Percentiles rank a stretch among this genome's conserved stretches.
These are phyloP conservation scores for Homalodisca vitripennis DNA, from an alignment of 1,140 invertebrate genomes.

Conservation along the genomic window DNA sequence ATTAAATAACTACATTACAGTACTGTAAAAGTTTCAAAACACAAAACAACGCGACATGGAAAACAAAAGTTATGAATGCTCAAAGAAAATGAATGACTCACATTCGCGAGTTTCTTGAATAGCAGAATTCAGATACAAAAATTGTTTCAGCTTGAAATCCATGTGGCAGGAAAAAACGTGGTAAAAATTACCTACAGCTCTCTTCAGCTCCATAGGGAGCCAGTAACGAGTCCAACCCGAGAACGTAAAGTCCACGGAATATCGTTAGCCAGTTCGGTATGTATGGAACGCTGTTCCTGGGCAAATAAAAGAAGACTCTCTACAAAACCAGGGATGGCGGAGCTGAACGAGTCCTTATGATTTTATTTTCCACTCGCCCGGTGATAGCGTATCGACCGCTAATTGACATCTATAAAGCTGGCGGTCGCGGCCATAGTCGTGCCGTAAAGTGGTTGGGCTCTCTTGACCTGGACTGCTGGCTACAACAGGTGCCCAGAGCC, in stretches of 20 bases:
- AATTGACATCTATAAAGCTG: slow-evolving; percentile 17
- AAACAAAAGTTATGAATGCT: too few relatives aligned
- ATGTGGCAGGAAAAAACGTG: background rate
- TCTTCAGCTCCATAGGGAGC: background rate
- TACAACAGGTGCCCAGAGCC: background rate
- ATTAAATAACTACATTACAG: too few relatives aligned
- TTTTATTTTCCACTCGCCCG: slow-evolving; percentile 13
- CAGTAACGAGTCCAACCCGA: background rate
- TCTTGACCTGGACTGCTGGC: too few relatives aligned
- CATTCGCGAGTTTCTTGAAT: too few relatives aligned
- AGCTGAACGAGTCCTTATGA: slow-evolving; percentile 10
- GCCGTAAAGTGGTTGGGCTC: background rate
- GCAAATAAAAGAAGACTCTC: background rate
- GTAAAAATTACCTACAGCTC: background rate
- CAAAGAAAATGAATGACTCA: too few relatives aligned
- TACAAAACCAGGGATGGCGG: background rate
- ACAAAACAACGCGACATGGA: too few relatives aligned
- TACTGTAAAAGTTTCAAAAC: too few relatives aligned
- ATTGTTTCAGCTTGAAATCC: too few relatives aligned
- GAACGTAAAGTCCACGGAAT: background rate
- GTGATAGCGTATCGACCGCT: slow-evolving; percentile 12
- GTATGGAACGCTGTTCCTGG: background rate
- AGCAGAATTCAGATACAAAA: too few relatives aligned
- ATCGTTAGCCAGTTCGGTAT: background rate
- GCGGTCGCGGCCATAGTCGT: background rate